phyloP scores from a whole-genome alignment of 2,888 invertebrate species.

The Nebria salina region DNA sequence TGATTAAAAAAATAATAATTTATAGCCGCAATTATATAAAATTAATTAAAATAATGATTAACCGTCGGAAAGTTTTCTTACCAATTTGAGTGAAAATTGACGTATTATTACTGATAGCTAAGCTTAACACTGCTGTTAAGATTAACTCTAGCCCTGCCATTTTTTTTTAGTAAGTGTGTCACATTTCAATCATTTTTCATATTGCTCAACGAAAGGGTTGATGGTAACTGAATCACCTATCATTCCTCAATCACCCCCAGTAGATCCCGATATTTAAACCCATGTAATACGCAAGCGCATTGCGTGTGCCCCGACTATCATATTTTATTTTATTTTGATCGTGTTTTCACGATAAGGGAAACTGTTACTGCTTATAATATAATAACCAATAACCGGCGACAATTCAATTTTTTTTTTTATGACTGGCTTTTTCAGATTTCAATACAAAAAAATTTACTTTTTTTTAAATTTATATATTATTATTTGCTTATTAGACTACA shows the following conservation, averaged over 20 bases:
- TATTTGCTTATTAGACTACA: no score
- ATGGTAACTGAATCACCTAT: conserved; percentile 30
- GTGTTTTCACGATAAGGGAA: not conserved
- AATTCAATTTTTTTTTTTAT: not conserved
- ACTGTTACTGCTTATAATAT: not conserved
- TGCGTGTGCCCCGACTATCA: conserved; percentile 6
- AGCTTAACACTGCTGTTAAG: conserved; percentile 33
- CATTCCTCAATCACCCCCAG: conserved; percentile 19
- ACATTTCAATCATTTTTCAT: conserved; percentile 10
- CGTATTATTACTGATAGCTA: conserved; percentile 25
- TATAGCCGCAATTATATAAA: no score
- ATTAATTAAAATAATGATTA: no score
- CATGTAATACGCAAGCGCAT: conserved; percentile 20
- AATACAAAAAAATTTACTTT: not conserved
- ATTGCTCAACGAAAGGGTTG: conserved; percentile 7
- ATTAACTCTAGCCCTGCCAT: conserved; percentile 39
- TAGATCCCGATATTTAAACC: not conserved
- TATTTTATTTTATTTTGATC: not conserved
- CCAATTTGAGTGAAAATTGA: conserved; percentile 16
- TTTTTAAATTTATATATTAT: no score
- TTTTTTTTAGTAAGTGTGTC: conserved; percentile 11
- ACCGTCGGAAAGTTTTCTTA: not conserved
- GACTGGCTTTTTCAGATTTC: not conserved
- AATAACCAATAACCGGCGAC: not conserved
- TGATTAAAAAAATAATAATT: no score